A percentile compares a stretch with the other conserved stretches of the same genome.
Conservation (phyloP, 2,113 vertebrate genomes). For the Psittacula cyanocephala region DNA sequence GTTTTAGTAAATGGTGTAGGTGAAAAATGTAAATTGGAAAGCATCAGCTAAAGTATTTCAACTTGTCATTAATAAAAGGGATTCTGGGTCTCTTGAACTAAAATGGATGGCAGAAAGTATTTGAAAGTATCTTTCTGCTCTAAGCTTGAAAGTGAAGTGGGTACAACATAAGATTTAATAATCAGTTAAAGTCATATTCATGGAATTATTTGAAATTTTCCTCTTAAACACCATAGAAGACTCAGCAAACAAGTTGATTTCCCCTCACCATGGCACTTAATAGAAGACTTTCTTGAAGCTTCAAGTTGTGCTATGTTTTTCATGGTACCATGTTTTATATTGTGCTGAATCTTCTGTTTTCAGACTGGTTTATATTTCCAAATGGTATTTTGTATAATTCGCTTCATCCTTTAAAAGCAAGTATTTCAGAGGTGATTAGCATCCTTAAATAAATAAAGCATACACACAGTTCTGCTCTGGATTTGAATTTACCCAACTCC, state of each 20-base stretch:
- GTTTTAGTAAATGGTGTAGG: neutral
- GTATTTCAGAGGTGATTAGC: neutral
- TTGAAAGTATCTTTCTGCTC: neutral
- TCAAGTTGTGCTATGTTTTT: neutral
- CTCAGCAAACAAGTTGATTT: neutral
- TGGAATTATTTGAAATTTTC: neutral
- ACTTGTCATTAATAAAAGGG: neutral
- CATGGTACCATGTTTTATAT: neutral
- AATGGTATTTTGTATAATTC: neutral
- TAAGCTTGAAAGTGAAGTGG: neutral
- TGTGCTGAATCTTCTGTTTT: neutral
- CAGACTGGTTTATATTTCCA: neutral
- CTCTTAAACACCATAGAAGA: neutral
- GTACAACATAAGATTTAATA: neutral
- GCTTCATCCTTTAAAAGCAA: neutral
- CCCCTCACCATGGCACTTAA: neutral
- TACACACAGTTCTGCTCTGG: neutral
- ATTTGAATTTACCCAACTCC: neutral
- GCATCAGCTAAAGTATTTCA: neutral
- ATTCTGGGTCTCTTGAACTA: neutral
- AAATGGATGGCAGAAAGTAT: neutral
- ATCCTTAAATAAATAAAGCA: neutral
- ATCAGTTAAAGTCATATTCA: neutral
- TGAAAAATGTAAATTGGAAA: neutral
- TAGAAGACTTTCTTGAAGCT: neutral